These are phyloP conservation scores for Tipula confusa DNA, from an alignment of 2,888 invertebrate genomes.

Conservation along the genomic window DNA sequence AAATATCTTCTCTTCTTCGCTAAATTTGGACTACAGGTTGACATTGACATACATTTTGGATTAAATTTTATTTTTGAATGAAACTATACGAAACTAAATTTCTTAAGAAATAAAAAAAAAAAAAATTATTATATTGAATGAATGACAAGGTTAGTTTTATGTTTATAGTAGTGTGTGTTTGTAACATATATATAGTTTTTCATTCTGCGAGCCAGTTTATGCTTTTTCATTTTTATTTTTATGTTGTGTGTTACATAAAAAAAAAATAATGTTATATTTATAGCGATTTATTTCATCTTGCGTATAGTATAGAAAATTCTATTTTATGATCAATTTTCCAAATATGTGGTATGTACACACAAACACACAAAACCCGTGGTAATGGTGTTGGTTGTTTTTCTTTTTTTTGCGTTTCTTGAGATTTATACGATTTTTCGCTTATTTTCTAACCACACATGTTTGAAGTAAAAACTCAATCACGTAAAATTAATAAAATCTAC, in stretches of 20 bases:
- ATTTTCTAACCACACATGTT: not conserved
- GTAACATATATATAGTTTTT: not conserved
- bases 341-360: not conserved
- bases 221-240: not conserved
- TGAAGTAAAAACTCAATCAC: constrained; percentile 3
- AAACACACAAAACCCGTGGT: too few species aligned
- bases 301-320: not conserved
- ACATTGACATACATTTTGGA: constrained; percentile 29
- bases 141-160: not conserved
- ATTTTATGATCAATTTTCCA: constrained; percentile 25
- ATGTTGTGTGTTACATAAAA: not conserved
- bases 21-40: constrained; percentile 27
- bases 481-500: constrained; percentile 12
- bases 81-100: not conserved
- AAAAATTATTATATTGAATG: not conserved
- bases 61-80: constrained; percentile 29
- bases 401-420: not conserved
- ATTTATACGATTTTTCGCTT: not conserved
- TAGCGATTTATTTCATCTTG: not conserved
- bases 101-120: not conserved
- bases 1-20: not conserved
- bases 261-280: constrained; percentile 3
- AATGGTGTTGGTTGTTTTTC: not conserved
- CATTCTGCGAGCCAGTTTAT: not conserved
- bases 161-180: not conserved